phyloP scores from a whole-genome alignment of 2,888 invertebrate species.

The Gasteruption jaculator region DNA sequence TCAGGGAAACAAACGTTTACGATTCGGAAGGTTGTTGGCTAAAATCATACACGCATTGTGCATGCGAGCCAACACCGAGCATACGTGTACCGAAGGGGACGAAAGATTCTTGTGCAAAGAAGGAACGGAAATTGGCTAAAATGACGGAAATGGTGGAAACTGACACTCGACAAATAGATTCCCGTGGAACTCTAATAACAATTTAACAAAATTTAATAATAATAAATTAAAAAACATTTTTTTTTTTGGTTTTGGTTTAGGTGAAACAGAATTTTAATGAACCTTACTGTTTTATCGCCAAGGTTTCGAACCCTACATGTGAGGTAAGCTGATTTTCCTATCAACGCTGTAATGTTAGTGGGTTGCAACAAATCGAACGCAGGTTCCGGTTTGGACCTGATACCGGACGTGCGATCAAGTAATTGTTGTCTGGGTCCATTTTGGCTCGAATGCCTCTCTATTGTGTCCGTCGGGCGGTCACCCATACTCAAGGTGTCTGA shows the following conservation, averaged over 20 bases:
- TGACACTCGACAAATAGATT: not conserved
- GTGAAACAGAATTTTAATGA: not conserved
- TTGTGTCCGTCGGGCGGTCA: slow-evolving; percentile 42
- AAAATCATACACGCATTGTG: no score
- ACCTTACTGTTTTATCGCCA: slow-evolving; percentile 48
- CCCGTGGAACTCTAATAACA: not conserved
- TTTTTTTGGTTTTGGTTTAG: not conserved
- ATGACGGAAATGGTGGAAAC: no score
- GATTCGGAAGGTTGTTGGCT: no score
- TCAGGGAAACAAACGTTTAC: no score
- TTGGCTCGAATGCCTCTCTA: slow-evolving; percentile 41
- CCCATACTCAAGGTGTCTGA: slow-evolving; percentile 48
- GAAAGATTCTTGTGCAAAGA: no score
- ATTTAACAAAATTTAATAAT: not conserved
- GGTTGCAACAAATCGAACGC: slow-evolving; percentile 43
- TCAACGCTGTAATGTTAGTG: slow-evolving; percentile 47
- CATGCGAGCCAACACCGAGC: no score
- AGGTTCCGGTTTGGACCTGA: slow-evolving; percentile 44
- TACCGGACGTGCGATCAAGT: slow-evolving; percentile 37
- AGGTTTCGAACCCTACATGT: slow-evolving; percentile 47
- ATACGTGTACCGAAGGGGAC: no score
- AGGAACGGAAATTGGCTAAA: no score
- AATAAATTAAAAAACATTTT: no score
- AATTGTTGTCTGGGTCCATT: slow-evolving; percentile 45
- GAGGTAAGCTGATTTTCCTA: slow-evolving; percentile 48